These are phyloP conservation scores for Aethes cnicana DNA, from an alignment of 2,888 invertebrate genomes.

Conservation along the genomic window DNA sequence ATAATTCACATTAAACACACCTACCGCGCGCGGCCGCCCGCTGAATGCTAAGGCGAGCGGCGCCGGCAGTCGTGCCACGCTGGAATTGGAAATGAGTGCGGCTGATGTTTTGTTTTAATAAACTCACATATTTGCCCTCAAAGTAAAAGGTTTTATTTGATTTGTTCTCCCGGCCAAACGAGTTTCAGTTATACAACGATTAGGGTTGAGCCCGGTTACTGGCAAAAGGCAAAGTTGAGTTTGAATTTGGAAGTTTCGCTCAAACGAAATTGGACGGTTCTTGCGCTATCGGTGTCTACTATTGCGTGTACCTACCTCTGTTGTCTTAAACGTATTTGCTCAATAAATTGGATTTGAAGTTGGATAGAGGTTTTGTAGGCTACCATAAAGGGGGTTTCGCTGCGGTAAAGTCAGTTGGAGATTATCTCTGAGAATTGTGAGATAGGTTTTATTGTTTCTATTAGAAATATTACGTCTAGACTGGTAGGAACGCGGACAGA, in stretches of 20 bases:
- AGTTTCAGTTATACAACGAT: constrained; percentile 46
- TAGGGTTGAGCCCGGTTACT: constrained; percentile 42
- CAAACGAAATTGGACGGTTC: constrained; percentile 36
- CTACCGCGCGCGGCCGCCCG: constrained; percentile 63
- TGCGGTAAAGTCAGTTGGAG: constrained; percentile 19
- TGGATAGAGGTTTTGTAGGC: constrained; percentile 1
- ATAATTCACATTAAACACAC: constrained; percentile 79
- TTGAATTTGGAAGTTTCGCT: constrained; percentile 39
- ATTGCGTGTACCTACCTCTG: constrained; percentile 28
- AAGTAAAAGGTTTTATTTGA: constrained; percentile 71
- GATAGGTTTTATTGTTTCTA: constrained; percentile 55
- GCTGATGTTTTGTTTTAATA: constrained; percentile 74
- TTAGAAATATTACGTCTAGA: constrained; percentile 78
- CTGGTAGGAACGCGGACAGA: constrained; percentile 65
- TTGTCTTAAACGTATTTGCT: constrained; percentile 27
- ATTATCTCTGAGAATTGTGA: constrained; percentile 45
- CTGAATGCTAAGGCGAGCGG: constrained; percentile 67
- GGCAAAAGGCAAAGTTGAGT: constrained; percentile 39
- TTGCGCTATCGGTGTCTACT: constrained; percentile 34
- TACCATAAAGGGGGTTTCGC: constrained; percentile 6
- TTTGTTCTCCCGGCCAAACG: constrained; percentile 51
- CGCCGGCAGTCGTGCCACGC: constrained; percentile 44
- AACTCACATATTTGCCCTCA: constrained; percentile 69
- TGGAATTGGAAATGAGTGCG: constrained; percentile 72
- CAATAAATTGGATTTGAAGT: constrained; percentile 22